These are phyloP conservation scores for Onthophagus taurus DNA, from an alignment of 1,140 invertebrate species.

Conservation along the genomic window DNA sequence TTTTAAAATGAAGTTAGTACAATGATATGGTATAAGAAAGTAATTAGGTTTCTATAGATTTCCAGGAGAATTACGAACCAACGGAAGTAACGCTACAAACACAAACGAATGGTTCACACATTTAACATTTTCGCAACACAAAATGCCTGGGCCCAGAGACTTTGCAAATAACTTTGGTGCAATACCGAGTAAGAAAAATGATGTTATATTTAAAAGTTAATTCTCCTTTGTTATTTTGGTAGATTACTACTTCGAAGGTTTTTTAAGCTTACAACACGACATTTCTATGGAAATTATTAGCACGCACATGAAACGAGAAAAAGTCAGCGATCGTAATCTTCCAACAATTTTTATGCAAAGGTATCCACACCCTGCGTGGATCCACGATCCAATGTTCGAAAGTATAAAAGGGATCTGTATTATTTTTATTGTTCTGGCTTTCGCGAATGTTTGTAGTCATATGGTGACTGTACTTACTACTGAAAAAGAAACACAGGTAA, in stretches of 20 bases:
- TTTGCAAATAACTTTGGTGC: neutral
- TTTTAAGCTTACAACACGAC: slow-evolving; percentile 54
- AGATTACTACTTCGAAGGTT: slow-evolving; percentile 57
- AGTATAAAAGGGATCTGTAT: slow-evolving; percentile 55
- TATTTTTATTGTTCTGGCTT: slow-evolving; percentile 64
- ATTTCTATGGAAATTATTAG: slow-evolving; percentile 47
- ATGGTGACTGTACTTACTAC: slow-evolving; percentile 57
- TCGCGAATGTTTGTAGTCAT: slow-evolving; percentile 63
- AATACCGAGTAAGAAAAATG: slow-evolving; percentile 9
- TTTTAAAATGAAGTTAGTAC: too few species aligned
- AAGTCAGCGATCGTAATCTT: too few species aligned
- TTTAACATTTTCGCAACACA: slow-evolving; percentile 9
- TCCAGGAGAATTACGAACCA: slow-evolving; percentile 8
- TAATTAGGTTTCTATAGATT: too few species aligned
- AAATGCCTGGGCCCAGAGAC: slow-evolving; percentile 5
- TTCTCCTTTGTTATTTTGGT: too few species aligned
- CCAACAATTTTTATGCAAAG: slow-evolving; percentile 42
- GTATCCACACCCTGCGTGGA: slow-evolving; percentile 63
- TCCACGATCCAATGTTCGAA: slow-evolving; percentile 54
- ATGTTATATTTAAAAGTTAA: too few species aligned
- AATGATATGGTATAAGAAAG: too few species aligned
- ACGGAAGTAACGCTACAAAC: neutral
- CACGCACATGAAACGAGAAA: neutral
- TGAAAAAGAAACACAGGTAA: slow-evolving; percentile 52
- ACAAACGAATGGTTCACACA: slow-evolving; percentile 10